A percentile compares a stretch with the other conserved stretches of the same genome.
Evolutionary conservation across 2,888 invertebrate genomes (phyloP).

Genomic region (Apotomis capreana): DNA sequence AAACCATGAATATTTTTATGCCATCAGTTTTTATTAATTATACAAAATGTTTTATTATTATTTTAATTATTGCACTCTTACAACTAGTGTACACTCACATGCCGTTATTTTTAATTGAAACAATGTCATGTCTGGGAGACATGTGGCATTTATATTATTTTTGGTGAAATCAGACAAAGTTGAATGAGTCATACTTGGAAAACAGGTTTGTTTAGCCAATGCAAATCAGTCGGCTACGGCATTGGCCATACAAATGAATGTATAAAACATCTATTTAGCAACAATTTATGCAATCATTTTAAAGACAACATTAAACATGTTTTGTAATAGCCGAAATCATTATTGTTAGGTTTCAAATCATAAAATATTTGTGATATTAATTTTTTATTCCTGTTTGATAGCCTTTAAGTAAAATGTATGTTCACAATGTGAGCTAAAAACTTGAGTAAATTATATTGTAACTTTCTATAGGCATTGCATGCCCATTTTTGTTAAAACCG

Average conservation of each 20-base stretch:
- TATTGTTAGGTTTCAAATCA: too few relatives aligned
- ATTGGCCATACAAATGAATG: conserved; percentile 39
- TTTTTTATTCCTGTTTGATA: too few relatives aligned
- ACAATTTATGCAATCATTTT: conserved; percentile 4
- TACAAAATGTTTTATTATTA: background rate
- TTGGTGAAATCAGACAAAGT: conserved; percentile 43
- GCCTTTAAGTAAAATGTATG: too few relatives aligned
- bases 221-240: conserved; percentile 50
- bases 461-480: too few relatives aligned
- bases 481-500: too few relatives aligned
- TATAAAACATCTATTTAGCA: conserved; percentile 22
- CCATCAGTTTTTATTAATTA: background rate
- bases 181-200: conserved; percentile 54
- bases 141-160: background rate
- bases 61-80: background rate
- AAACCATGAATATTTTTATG: background rate
- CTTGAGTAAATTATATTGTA: too few relatives aligned
- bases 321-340: background rate
- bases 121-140: background rate
- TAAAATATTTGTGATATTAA: too few relatives aligned
- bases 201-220: conserved; percentile 54
- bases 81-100: background rate
- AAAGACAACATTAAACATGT: background rate
- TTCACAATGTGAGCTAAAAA: too few relatives aligned
- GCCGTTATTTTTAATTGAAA: too few relatives aligned